Evolutionary conservation across 2,888 invertebrate genomes (phyloP).

Genomic region (Limnephilus lunatus): DNA sequence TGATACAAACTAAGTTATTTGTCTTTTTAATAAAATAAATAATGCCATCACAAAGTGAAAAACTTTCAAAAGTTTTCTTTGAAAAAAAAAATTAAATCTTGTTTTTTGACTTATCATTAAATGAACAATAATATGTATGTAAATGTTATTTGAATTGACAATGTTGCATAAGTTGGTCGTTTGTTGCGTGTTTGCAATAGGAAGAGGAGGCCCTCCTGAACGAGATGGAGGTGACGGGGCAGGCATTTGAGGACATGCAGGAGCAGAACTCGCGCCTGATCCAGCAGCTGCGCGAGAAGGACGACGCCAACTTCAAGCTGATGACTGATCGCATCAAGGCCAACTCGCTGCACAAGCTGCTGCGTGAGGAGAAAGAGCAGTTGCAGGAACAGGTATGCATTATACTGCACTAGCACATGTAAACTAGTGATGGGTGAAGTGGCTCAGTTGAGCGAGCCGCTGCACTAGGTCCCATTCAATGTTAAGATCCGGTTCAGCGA

Average conservation of each 20-base stretch:
- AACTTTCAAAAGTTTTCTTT: too few species aligned
- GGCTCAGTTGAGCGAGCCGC: too few species aligned
- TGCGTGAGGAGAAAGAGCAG: slow-evolving; percentile 96
- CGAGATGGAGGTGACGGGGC: slow-evolving; percentile 99
- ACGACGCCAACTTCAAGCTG: slow-evolving; percentile 98
- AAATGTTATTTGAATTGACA: not conserved
- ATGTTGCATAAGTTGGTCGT: not conserved
- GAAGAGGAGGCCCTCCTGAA: slow-evolving; percentile 97
- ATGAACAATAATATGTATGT: not conserved
- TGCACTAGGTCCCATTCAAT: too few species aligned
- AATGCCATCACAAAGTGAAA: too few species aligned
- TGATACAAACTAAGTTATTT: too few species aligned
- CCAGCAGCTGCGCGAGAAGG: slow-evolving; percentile 96
- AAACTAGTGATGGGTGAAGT: too few species aligned
- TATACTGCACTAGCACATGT: too few species aligned
- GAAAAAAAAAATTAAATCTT: too few species aligned
- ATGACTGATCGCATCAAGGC: slow-evolving; percentile 98
- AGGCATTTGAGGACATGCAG: slow-evolving; percentile 99
- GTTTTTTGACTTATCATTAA: too few species aligned
- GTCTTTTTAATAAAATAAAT: too few species aligned
- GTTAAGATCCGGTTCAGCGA: too few species aligned
- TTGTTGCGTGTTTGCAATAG: slow-evolving; percentile 70
- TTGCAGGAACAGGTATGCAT: slow-evolving; percentile 88
- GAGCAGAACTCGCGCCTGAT: slow-evolving; percentile 97
- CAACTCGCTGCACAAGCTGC: slow-evolving; percentile 95